Evolutionary conservation across 2,113 vertebrate species (phyloP), one percentile per base, ranked within the genome.

Genomic region (Pseudois nayaur): DNA sequence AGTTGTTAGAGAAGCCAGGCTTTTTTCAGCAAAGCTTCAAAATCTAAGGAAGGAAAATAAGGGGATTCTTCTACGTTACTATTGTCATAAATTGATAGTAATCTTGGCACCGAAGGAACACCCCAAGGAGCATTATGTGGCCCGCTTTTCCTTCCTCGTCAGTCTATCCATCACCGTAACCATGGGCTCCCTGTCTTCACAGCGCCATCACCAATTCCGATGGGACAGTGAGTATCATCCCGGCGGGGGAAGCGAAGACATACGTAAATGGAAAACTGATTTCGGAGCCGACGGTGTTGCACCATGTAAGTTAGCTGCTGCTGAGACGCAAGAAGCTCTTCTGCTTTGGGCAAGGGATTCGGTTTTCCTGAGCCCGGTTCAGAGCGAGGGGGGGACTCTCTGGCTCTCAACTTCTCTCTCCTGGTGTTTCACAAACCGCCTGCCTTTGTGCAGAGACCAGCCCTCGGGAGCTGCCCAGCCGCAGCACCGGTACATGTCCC

Each of bases 261-360:
- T 99, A 99, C 0, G 98, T 99, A 43, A 99, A 99, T 96, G 99
- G 99, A 50, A 99, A 98, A 96, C 99, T 99, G 29, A 99, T 99
- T 97, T 98, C 96, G 76, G 98, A 99, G 23, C 97, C 99, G 48
- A 99, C 99, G 13, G 95, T 99, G 81, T 98, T 99, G 6, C 99
- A 99, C 87, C 99, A 99, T 60, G 99, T 99, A 98, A 99, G 99
- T 98, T 71, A 16, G 52, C 36, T 59, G 6, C 0, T 57, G 79
- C 29, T 60, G 33, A 3, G 76, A 17, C 1, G 0, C 33, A 13
- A 89, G 40, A 3, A 33, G 21, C 50, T 10, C 1, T n/a, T 27
- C 43, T 10, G 36, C 36, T 76, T 55, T 2, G 45, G 14, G 14
- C 27, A 7, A 11, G n/a, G 31, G 6, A 7, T 71, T 50, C 15